These are phyloP conservation scores for Salminus brasiliensis DNA, from an alignment of 2,113 vertebrate genomes.

Conservation along the genomic window DNA sequence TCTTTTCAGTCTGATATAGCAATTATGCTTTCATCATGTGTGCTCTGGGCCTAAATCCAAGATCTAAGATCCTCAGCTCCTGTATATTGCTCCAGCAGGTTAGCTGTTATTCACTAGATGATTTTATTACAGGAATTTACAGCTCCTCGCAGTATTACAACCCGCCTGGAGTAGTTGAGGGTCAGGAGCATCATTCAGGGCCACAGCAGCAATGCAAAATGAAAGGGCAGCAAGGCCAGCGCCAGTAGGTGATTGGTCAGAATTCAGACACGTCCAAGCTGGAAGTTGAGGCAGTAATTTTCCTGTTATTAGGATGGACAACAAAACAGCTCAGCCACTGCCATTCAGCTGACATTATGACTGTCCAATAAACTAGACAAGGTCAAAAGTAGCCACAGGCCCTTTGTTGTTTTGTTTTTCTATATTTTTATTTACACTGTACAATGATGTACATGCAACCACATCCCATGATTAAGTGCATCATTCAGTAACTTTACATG, in stretches of 20 bases:
- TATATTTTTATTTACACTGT: background rate
- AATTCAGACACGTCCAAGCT: background rate
- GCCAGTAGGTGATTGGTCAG: slow-evolving; percentile 1
- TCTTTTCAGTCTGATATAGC: background rate
- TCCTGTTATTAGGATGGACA: background rate
- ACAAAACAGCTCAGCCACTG: background rate
- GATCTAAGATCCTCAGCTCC: background rate
- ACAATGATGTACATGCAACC: too few species aligned
- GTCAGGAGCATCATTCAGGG: slow-evolving; percentile 12
- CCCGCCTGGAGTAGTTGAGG: background rate
- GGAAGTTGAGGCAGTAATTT: background rate
- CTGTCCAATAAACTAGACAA: background rate
- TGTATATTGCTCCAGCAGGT: background rate
- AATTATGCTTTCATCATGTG: slow-evolving; percentile 8
- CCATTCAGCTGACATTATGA: background rate
- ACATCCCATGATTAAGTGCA: too few species aligned
- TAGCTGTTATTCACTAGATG: background rate
- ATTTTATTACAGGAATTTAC: slow-evolving; percentile 13
- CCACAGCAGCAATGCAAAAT: background rate
- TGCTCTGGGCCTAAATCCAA: background rate
- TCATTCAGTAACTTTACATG: too few species aligned
- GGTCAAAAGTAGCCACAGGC: background rate
- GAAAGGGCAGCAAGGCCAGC: slow-evolving; percentile 6
- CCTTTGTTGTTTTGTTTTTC: background rate
- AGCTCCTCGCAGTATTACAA: slow-evolving; percentile 1